These are phyloP conservation scores for Vulpes lagopus DNA, from an alignment of 2,113 vertebrate genomes.

Conservation along the genomic window DNA sequence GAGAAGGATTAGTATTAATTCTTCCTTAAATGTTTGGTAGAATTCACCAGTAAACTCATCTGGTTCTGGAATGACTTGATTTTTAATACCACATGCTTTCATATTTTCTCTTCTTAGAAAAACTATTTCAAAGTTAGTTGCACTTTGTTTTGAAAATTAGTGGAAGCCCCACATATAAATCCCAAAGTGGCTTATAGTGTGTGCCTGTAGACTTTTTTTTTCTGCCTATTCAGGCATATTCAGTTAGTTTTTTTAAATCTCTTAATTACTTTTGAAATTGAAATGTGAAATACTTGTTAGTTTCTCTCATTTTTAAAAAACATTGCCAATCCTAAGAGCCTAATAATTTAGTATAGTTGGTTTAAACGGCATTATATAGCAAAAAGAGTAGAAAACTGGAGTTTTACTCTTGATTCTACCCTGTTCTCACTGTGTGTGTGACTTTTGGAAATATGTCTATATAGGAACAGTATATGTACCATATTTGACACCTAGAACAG, in stretches of 20 bases:
- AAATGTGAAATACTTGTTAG: neutral
- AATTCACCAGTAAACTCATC: neutral
- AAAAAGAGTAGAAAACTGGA: neutral
- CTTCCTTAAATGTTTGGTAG: neutral
- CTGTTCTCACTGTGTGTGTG: neutral
- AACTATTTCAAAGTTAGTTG: neutral
- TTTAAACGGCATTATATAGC: neutral
- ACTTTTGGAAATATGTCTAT: neutral
- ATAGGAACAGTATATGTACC: neutral
- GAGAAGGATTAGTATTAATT: neutral
- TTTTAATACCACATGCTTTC: neutral
- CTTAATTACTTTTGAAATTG: conserved; percentile 16
- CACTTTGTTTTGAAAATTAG: neutral
- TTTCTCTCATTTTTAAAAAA: conserved; percentile 31
- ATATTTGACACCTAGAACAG: neutral
- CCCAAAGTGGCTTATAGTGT: neutral
- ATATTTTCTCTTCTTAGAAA: neutral
- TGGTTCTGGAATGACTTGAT: neutral
- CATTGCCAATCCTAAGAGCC: neutral
- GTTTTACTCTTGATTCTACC: neutral
- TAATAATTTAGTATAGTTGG: neutral
- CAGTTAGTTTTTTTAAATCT: neutral
- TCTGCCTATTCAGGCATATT: neutral
- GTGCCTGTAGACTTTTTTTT: neutral
- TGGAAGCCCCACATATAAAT: neutral